Conservation (phyloP, 2,797 vertebrate species). For the Sebastes oblongus region DNA sequence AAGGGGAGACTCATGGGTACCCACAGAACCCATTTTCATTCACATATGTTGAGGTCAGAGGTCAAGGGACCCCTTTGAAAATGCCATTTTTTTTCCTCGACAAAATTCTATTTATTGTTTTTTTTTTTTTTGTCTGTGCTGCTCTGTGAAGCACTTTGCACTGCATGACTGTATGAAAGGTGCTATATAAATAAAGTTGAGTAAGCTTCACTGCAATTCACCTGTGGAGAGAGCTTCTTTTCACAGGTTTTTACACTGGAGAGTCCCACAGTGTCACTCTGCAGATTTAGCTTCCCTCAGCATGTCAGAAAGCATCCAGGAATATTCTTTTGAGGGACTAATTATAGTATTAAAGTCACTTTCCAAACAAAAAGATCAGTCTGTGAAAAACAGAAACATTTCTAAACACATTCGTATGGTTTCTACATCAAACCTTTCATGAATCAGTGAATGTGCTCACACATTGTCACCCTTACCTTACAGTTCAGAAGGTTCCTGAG, state of each 20-base stretch:
- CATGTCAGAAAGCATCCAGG: neutral
- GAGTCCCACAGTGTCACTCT: neutral
- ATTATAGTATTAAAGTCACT: neutral
- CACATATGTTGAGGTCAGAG: too few species aligned
- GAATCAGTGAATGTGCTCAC: constrained; percentile 3
- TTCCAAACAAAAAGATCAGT: neutral
- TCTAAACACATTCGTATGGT: neutral
- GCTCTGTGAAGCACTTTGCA: too few species aligned
- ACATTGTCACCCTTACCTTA: constrained; percentile 55
- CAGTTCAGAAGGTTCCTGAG: constrained; percentile 80
- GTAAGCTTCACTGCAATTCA: neutral
- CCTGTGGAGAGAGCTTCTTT: too few species aligned
- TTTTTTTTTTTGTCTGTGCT: too few species aligned
- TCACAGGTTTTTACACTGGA: neutral
- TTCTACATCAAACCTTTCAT: neutral
- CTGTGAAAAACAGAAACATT: neutral
- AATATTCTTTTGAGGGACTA: neutral
- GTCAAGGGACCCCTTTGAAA: too few species aligned
- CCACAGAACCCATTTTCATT: too few species aligned
- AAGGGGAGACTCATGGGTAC: too few species aligned
- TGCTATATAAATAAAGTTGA: fast-evolving
- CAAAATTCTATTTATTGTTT: too few species aligned
- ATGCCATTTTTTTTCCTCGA: too few species aligned
- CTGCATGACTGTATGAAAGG: too few species aligned
- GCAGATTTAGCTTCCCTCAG: neutral